Evolutionary conservation across 2,888 invertebrate genomes (phyloP), one percentile per base, ranked within the genome.

Genomic region (Xanthorhoe designata): DNA sequence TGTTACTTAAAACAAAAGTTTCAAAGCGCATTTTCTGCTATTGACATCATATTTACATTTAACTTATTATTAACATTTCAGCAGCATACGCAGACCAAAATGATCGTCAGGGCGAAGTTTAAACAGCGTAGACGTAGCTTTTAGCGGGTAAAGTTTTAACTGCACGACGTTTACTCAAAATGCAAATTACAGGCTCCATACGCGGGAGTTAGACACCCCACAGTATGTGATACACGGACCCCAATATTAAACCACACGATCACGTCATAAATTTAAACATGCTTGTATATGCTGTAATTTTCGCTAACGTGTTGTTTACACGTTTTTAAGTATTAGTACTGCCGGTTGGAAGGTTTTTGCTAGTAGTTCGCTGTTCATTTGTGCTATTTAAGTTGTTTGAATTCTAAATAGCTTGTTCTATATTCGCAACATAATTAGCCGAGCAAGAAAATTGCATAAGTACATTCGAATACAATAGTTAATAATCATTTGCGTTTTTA

Each of bases 171-270:
- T 89, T 88, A 89, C 89, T 89, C 86, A 89, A 89, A 89, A 90
- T 91, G 90, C 89, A 91, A 91, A 91, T 91, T 91, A 90, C 88
- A 84, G 85, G 87, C 83, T 88, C 83, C 83, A 86, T 88, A 87
- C 78, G 80, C 79, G 81, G 81, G 82, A 81, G 83, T 82, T 82
- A 83, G 83, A 81, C 83, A 80, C 83, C 84, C 83, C 84, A 74
- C 83, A 83, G 84, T 83, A 86, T 88, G 89, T 87, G 88, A 89
- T 89, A 89, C 87, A 87, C 83, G 85, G 85, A 84, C 87, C 89
- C 87, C 85, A 89, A 89, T 90, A 91, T 91, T 91, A 91, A 90
- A 89, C 90, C 89, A 82, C 90, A 89, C 87, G 87, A 89, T 88
- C 82, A 76, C 77, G 82, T 83, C 78, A 90, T 91, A 91, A 91